These are phyloP conservation scores for Acipenser transmontanus DNA, from an alignment of 2,797 vertebrate genomes.

Conservation along the genomic window DNA sequence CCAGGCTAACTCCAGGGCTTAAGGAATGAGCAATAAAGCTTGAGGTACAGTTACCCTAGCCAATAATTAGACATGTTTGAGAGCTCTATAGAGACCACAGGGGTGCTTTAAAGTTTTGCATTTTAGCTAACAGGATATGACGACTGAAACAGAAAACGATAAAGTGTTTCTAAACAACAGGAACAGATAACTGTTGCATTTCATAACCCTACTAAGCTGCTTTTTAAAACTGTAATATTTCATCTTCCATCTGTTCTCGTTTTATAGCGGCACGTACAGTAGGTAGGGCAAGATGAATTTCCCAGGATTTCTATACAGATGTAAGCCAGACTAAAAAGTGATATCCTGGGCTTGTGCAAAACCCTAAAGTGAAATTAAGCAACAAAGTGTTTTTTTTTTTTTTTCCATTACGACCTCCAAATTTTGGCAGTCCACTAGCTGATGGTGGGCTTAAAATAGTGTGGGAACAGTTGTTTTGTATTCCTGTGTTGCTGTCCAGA, in stretches of 20 bases:
- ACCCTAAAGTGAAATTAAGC: slow-evolving; percentile 34
- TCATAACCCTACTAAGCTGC: no score
- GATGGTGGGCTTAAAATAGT: slow-evolving; percentile 34
- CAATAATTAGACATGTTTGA: no score
- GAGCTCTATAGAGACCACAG: no score
- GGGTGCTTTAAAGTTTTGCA: no score
- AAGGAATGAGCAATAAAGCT: no score
- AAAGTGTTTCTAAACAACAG: no score
- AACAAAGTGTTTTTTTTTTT: slow-evolving; percentile 22
- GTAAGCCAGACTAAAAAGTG: slow-evolving; percentile 40
- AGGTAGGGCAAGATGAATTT: slow-evolving; percentile 50
- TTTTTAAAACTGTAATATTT: no score
- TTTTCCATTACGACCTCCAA: slow-evolving; percentile 51
- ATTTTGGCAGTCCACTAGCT: slow-evolving; percentile 40
- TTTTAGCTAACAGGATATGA: no score
- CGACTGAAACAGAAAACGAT: no score
- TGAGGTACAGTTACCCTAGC: no score
- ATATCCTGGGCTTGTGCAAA: slow-evolving; percentile 29
- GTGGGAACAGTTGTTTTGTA: slow-evolving; percentile 47
- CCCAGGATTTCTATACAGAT: slow-evolving; percentile 44
- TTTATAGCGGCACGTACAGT: slow-evolving; percentile 50
- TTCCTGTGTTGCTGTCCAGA: slow-evolving; percentile 34
- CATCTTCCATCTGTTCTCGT: slow-evolving; percentile 10
- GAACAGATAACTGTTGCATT: no score
- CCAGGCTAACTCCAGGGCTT: no score